Conservation (phyloP, 2,113 vertebrate genomes). For the Sinocyclocheilus anshuiensis region DNA sequence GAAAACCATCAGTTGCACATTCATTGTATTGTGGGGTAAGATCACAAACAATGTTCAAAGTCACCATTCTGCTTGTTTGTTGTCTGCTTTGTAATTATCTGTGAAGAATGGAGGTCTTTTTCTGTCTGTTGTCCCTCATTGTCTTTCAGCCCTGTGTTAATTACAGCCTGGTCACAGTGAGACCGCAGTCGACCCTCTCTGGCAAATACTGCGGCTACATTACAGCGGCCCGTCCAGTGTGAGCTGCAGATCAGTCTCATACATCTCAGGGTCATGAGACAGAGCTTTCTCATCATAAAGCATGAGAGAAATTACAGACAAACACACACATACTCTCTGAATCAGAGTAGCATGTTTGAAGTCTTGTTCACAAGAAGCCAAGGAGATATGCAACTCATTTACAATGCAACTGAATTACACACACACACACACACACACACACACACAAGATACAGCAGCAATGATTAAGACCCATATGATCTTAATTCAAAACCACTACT, state of each 20-base stretch:
- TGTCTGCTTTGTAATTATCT: slow-evolving; percentile 39
- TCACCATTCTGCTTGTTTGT: slow-evolving; percentile 12
- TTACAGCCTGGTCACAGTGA: slow-evolving; percentile 48
- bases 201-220: slow-evolving; percentile 16
- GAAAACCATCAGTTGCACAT: not conserved
- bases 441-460: not conserved
- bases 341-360: not conserved
- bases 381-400: not conserved
- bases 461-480: not conserved
- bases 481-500: not conserved
- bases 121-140: slow-evolving; percentile 2
- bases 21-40: slow-evolving; percentile 1
- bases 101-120: slow-evolving; percentile 6
- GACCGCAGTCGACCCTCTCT: not conserved
- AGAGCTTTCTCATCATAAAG: slow-evolving; percentile 42
- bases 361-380: not conserved
- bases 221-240: slow-evolving; percentile 10
- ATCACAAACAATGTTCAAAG: slow-evolving; percentile 35
- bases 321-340: not conserved
- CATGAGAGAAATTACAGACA: not conserved
- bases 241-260: slow-evolving; percentile 24
- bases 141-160: slow-evolving; percentile 40
- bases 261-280: slow-evolving; percentile 28
- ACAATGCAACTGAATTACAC: not conserved
- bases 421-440: not conserved